phyloP scores from a whole-genome alignment of 2,888 invertebrate species.

The Amphipoea oculea region DNA sequence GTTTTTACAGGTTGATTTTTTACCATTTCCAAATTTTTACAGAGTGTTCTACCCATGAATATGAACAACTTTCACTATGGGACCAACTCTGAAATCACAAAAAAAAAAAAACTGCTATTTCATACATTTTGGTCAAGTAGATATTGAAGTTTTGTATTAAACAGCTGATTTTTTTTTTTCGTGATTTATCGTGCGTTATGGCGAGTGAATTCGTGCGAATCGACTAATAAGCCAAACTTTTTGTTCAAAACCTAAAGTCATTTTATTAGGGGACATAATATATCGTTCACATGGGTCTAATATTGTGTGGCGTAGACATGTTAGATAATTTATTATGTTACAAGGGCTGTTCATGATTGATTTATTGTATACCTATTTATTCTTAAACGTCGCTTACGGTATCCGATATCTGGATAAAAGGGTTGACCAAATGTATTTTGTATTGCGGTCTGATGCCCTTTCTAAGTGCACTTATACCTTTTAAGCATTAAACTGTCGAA shows the following conservation, averaged over 20 bases:
- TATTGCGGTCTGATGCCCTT: neutral
- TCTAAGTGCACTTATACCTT: neutral
- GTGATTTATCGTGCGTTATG: too few relatives aligned
- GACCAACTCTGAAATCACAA: too few relatives aligned
- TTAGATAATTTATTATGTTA: conserved; percentile 33
- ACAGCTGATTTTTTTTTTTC: too few relatives aligned
- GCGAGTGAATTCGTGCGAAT: too few relatives aligned
- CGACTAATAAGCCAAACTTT: neutral
- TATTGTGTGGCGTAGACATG: conserved; percentile 21
- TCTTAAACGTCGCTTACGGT: conserved; percentile 18
- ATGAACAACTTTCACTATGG: too few relatives aligned
- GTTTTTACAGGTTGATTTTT: too few relatives aligned
- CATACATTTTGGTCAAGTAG: too few relatives aligned
- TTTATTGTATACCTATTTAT: conserved; percentile 22
- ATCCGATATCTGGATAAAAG: conserved; percentile 29
- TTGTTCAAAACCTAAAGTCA: neutral
- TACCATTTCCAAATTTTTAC: too few relatives aligned
- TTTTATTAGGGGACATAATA: neutral
- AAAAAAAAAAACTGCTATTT: too few relatives aligned
- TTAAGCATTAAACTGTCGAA: neutral
- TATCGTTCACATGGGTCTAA: conserved; percentile 1
- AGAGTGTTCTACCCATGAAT: too few relatives aligned
- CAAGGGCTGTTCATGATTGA: conserved; percentile 18
- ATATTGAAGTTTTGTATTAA: too few relatives aligned
- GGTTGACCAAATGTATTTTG: conserved; percentile 15